phyloP scores from a whole-genome alignment of 2,888 invertebrate genomes.

The Linnaemya tessellans region DNA sequence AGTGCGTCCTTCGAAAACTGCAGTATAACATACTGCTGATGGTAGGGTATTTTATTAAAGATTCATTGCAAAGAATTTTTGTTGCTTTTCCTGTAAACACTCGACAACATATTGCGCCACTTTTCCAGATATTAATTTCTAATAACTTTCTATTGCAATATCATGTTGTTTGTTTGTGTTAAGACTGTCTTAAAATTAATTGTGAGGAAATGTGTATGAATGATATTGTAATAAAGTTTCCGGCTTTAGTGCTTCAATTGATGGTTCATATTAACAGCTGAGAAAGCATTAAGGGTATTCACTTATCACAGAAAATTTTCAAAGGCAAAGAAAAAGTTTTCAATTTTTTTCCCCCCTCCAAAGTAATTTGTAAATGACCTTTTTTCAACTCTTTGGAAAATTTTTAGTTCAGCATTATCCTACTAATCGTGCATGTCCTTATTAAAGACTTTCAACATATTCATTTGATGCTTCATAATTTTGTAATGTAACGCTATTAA shows the following conservation, averaged over 20 bases:
- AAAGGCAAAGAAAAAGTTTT: not conserved
- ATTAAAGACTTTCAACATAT: conserved; percentile 12
- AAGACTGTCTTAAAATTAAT: conserved; percentile 50
- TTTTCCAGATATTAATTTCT: conserved; percentile 7
- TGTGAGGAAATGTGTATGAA: conserved; percentile 57
- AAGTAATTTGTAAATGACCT: not conserved
- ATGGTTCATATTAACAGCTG: not conserved
- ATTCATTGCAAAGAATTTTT: not conserved
- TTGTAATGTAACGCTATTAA: conserved; percentile 33
- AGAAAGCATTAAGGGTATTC: not conserved
- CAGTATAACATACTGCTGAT: too few relatives aligned
- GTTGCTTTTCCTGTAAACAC: not conserved
- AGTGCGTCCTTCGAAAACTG: too few relatives aligned
- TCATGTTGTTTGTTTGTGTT: not conserved
- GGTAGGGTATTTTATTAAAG: not conserved
- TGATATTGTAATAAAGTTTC: conserved; percentile 50
- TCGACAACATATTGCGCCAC: conserved; percentile 17
- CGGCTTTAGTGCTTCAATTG: not conserved
- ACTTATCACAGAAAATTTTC: not conserved
- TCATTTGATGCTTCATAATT: conserved; percentile 63
- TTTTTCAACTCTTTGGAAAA: not conserved
- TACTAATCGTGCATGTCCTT: not conserved
- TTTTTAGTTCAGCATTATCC: not conserved
- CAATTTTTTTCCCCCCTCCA: not conserved
- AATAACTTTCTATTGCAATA: not conserved